Evolutionary conservation across 2,888 invertebrate species (phyloP), one percentile per base, ranked within the genome.

Genomic region (Cheilosia impressa): DNA sequence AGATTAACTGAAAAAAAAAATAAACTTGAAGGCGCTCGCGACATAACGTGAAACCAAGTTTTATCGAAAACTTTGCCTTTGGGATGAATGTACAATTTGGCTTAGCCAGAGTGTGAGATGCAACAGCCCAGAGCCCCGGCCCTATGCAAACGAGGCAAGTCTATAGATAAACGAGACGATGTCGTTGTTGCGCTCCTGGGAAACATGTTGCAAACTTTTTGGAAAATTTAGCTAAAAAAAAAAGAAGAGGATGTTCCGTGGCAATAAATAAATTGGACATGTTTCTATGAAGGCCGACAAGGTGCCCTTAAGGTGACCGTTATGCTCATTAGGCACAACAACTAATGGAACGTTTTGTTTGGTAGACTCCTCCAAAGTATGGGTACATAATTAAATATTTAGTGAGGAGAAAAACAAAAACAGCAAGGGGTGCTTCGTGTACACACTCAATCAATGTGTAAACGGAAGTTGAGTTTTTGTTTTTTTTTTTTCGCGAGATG

Each of bases 201-300:
- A 69, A 76, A 72, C 68, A 85, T 85, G 77, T 66, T 80, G 76
- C 71, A 81, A 80, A 85, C 52, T 85, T 85, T 38, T 85, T 81
- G 57, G 41, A 76, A 76, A 84, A 84, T 84, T 80, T 71, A 71
- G 57, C 34, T 19, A 4, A 31, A 41, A 71, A 41, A 71, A 77
- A 38, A 78, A 38, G 9, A 38, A 27, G 19, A 27, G 45, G 27
- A 66, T 62, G 75, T 69, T 72, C 52, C 57, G 68, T 62, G 66
- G 76, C 81, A 85, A 85, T 85, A 85, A 85, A 85, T 85, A 81
- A 77, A 77, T 81, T 81, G 76, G 72, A 76, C 85, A 77, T 85
- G 80, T 77, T 85, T 81, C 57, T 63, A 43, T 77, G 85, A 85
- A 72, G 55, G 76, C 66, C 76, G 55, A 85, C 71, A 55, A 76